Conservation (phyloP, 2,888 invertebrate genomes). For the Cephus spinipes region DNA sequence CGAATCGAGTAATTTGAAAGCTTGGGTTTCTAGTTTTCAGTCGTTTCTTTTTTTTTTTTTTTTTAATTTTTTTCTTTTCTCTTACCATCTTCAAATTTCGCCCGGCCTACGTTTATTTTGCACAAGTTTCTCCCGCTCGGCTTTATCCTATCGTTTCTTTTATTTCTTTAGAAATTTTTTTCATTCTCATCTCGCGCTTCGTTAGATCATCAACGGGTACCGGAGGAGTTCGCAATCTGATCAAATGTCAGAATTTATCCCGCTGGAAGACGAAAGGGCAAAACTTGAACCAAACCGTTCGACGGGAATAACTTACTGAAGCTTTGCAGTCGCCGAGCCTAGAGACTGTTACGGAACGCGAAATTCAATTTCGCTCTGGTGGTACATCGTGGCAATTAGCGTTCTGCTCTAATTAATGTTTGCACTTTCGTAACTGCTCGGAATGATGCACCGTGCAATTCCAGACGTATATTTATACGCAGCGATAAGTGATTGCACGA, state of each 20-base stretch:
- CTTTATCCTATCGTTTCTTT: background rate
- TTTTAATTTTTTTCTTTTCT: constrained; percentile 3
- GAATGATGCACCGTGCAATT: background rate
- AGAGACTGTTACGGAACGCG: background rate
- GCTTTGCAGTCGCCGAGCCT: background rate
- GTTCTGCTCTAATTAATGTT: constrained; percentile 6
- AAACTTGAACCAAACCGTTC: background rate
- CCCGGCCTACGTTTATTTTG: too few species aligned
- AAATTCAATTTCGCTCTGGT: constrained; percentile 14
- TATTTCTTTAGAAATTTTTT: background rate
- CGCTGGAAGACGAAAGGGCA: background rate
- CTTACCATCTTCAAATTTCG: background rate
- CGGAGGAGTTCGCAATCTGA: background rate
- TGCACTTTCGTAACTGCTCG: background rate
- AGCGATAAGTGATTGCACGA: background rate
- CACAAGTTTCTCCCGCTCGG: background rate
- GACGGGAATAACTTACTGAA: background rate
- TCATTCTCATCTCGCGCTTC: background rate
- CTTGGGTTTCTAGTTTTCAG: background rate
- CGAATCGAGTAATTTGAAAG: background rate
- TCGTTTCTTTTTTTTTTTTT: background rate
- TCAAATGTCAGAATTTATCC: background rate
- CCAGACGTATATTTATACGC: background rate
- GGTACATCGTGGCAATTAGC: constrained; percentile 8
- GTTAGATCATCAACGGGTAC: background rate